Conservation (phyloP, 1,140 invertebrate genomes). For the Carposina sasakii region DNA sequence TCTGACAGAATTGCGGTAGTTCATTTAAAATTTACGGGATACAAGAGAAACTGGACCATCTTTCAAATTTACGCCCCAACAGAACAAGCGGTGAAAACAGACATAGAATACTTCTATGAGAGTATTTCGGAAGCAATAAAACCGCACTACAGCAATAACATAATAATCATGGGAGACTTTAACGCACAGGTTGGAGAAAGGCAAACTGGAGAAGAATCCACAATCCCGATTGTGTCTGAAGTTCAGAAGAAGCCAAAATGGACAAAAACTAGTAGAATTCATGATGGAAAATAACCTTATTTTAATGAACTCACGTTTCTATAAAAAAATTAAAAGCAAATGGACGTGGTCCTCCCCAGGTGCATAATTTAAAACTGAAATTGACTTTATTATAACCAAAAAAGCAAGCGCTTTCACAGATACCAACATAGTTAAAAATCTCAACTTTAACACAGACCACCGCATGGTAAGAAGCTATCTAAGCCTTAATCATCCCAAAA, state of each 20-base stretch:
- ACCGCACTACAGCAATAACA: too few species aligned
- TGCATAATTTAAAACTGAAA: not conserved
- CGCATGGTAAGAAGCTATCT: not conserved
- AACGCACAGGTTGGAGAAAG: too few species aligned
- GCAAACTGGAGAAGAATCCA: not conserved
- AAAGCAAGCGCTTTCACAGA: not conserved
- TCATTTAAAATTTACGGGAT: too few species aligned
- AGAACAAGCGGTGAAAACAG: too few species aligned
- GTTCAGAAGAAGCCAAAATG: not conserved
- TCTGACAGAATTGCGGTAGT: too few species aligned
- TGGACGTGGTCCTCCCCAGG: not conserved
- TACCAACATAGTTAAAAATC: not conserved
- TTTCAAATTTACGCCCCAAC: too few species aligned
- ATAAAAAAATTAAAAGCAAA: not conserved
- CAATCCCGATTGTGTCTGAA: not conserved
- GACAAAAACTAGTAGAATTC: not conserved
- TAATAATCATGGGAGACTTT: too few species aligned
- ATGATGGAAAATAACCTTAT: not conserved
- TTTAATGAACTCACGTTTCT: not conserved
- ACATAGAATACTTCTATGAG: too few species aligned
- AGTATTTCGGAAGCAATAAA: too few species aligned
- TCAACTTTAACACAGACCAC: slow-evolving; percentile 6
- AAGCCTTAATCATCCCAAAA: not conserved
- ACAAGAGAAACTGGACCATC: too few species aligned
- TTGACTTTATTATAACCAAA: slow-evolving; percentile 4